phyloP scores from a whole-genome alignment of 2,113 vertebrate species.

The Ascaphus truei region DNA sequence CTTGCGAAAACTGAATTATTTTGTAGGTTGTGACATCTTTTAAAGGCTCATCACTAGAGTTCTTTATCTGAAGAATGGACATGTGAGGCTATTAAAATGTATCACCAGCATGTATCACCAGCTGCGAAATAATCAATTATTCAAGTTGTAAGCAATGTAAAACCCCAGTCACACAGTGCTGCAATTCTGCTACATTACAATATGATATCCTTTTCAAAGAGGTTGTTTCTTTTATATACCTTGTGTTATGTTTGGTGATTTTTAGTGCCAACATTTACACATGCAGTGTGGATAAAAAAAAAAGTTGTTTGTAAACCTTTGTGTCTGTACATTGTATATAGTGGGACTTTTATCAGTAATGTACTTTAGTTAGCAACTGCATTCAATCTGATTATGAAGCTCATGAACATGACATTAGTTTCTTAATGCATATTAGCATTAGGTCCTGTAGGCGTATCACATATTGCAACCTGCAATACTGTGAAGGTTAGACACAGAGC shows the following conservation, averaged over 20 bases:
- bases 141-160: constrained; percentile 33
- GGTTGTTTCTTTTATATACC: constrained; percentile 1
- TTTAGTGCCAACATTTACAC: constrained; percentile 8
- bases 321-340: no score
- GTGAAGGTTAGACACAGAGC: no score
- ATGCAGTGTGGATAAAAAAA: background rate
- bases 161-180: constrained; percentile 26
- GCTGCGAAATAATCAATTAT: constrained; percentile 39
- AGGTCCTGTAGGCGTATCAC: no score
- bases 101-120: constrained; percentile 37
- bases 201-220: constrained; percentile 27
- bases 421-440: background rate
- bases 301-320: no score
- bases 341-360: background rate
- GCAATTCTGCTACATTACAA: constrained; percentile 12
- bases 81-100: constrained; percentile 34
- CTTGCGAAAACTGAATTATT: no score
- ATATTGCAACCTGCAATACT: no score
- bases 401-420: background rate
- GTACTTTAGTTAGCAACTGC: background rate
- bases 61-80: constrained; percentile 23
- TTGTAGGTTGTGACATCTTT: constrained; percentile 12
- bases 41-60: constrained; percentile 13
- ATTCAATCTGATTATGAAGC: background rate
- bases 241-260: background rate